Base-by-base conservation (phyloP, 2,113 vertebrate genomes). In the Festucalex cinctus region DNA sequence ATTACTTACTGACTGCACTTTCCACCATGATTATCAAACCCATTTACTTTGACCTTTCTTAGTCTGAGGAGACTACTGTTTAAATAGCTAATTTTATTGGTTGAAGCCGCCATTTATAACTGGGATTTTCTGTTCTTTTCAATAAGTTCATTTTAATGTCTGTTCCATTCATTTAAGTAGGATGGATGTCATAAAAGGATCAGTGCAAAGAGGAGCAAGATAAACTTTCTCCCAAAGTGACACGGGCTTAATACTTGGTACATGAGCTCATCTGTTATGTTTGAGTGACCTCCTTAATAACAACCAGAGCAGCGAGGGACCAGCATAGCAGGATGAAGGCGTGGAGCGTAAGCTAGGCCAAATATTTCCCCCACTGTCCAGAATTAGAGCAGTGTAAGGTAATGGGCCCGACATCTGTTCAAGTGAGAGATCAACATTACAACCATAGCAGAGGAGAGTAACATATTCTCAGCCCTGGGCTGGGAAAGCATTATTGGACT, bases 181-280 rank as follows among this genome's bases (percentile, higher is more conserved):
- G 73, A 69, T 76, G 65, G 72, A 71, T 79, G 68, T 69, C 65
- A 76, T 76, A 78, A 78, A n/a, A 65, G 53, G 61, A 64, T 71
- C 60, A 51, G 59, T 75, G 68, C 66, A 70, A 37, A 79, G 64
- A 70, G 41, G 36, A 68, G 68, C 80, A 82, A 80, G 77, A 83
- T 77, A 79, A 87, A 86, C 80, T 79, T 83, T 71, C 51, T 69
- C 68, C 81, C 60, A 28, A 41, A 82, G 72, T 86, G 86, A 83
- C 87, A 89, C 76, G 56, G 35, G 59, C 71, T 63, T 81, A 85
- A 88, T 89, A 75, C 72, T 79, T 75, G 46, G 28, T 68, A 73
- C 65, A 81, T 90, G 86, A 88, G 85, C 73, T 90, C 86, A 90
- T 89, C 69, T 78, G 84, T 85, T 87, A 80, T 86, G 80, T 83